Evolutionary conservation across 2,797 vertebrate genomes (phyloP), one percentile per base, ranked within the genome.

Genomic region (Periophthalmus magnuspinnatus): DNA sequence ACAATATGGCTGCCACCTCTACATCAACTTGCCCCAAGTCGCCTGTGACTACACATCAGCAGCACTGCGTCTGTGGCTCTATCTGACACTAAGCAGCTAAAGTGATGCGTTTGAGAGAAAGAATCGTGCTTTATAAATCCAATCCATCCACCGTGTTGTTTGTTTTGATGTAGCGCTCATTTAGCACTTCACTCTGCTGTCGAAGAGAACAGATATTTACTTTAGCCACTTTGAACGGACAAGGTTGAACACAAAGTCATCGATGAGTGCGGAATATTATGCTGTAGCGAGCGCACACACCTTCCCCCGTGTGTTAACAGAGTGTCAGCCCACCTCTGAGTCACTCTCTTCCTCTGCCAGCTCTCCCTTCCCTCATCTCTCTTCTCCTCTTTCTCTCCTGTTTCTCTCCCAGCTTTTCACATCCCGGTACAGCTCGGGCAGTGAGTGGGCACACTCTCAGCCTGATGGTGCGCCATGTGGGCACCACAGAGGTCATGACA

Each of bases 321-420:
- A 56, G 21, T 70, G 48, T 78, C 60, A 63, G 60, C 52, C 69
- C 6, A 0, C 63, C 70, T 65, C 69, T 71, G 78, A 80, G 68
- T 72, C 85, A 75, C 65, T 38, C 19, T 54, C 65, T 59, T 32
- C 10, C 17, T 24, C 54, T 54, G n/a, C n/a, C 5, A 36, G 5
- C 34, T 41, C 38, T 41, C 38, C n/a, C n/a, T n/a, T n/a, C n/a
- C n/a, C n/a, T n/a, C 38, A 13, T 41, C 13, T 45, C 38, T 13
- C 38, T 32, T 60, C 79, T 69, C 69, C 58, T 24, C 64, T 69
- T n/a, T 62, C 41, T 69, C 22, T 74, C 38, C 55, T 7, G 28
- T 34, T 61, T 11, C 36, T 63, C 77, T 69, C 69, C n/a, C n/a
- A n/a, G n/a, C n/a, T n/a, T n/a, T n/a, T n/a, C n/a, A n/a, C n/a